phyloP scores from a whole-genome alignment of 2,888 invertebrate genomes.

The Hecatera dysodea region DNA sequence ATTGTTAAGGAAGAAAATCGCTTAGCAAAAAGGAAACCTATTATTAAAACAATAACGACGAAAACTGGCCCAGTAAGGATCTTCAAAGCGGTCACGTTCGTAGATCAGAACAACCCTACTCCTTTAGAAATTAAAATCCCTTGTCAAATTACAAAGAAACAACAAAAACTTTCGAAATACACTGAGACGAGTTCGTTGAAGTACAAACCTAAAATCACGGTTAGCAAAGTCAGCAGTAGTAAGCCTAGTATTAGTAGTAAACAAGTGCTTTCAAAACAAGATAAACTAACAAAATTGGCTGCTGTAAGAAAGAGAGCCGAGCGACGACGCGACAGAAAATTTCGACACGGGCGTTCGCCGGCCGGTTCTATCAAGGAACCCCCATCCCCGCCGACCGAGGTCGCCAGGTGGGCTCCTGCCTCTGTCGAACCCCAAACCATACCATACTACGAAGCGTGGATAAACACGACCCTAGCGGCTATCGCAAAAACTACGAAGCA shows the following conservation, averaged over 20 bases:
- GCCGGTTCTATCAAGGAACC: slow-evolving; percentile 4
- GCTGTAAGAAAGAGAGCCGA: slow-evolving; percentile 39
- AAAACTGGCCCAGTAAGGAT: slow-evolving; percentile 67
- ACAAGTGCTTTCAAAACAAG: slow-evolving; percentile 10
- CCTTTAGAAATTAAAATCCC: slow-evolving; percentile 76
- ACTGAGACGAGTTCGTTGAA: slow-evolving; percentile 44
- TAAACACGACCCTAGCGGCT: slow-evolving; percentile 79
- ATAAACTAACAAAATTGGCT: slow-evolving; percentile 34
- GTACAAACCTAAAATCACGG: slow-evolving; percentile 36
- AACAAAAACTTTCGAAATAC: slow-evolving; percentile 54
- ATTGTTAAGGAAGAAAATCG: slow-evolving; percentile 26
- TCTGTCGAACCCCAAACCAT: slow-evolving; percentile 75
- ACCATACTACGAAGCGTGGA: slow-evolving; percentile 86
- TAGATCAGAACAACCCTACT: slow-evolving; percentile 66
- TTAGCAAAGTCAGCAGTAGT: slow-evolving; percentile 27
- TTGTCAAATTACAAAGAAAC: slow-evolving; percentile 34
- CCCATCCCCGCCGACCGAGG: slow-evolving; percentile 76
- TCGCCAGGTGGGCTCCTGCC: slow-evolving; percentile 81
- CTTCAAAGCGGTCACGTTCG: slow-evolving; percentile 80
- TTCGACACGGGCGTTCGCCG: slow-evolving; percentile 34
- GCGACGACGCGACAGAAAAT: slow-evolving; percentile 23
- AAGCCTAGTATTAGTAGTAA: background rate
- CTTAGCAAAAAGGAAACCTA: slow-evolving; percentile 62
- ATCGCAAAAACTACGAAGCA: slow-evolving; percentile 71
- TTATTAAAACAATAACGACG: slow-evolving; percentile 73